Conservation (phyloP, 1,140 invertebrate genomes). For the Cydia amplana region DNA sequence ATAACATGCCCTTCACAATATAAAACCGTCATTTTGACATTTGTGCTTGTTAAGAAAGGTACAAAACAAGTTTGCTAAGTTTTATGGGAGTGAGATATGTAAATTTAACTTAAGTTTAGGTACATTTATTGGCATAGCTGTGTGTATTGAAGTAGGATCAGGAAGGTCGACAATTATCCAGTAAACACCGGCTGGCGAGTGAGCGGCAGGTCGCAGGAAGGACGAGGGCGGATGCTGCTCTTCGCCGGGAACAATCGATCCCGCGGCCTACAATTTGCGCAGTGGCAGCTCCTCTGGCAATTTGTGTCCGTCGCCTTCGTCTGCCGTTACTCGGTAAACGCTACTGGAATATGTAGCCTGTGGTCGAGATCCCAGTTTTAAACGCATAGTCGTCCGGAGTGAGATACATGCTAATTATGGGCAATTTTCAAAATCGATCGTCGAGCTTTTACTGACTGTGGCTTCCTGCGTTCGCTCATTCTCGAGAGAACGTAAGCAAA, state of each 20-base stretch:
- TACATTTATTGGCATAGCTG: neutral
- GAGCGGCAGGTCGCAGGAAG: constrained; percentile 36
- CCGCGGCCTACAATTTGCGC: constrained; percentile 69
- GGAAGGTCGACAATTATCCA: constrained; percentile 28
- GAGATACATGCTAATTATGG: constrained; percentile 77
- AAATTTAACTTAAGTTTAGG: neutral
- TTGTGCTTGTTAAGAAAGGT: too few relatives aligned
- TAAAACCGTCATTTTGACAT: too few relatives aligned
- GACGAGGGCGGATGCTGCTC: constrained; percentile 23
- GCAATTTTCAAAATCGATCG: constrained; percentile 78
- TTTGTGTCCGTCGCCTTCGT: constrained; percentile 73
- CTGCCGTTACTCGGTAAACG: constrained; percentile 74
- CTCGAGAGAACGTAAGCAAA: constrained; percentile 57
- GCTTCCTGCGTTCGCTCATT: constrained; percentile 66
- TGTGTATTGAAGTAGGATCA: constrained; percentile 5
- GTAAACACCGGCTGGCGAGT: constrained; percentile 34
- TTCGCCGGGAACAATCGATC: constrained; percentile 60
- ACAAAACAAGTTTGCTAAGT: neutral
- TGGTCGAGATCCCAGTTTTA: constrained; percentile 70
- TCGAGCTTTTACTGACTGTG: constrained; percentile 64
- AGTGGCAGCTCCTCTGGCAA: constrained; percentile 71
- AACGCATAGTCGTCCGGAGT: constrained; percentile 67
- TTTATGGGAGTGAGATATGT: neutral
- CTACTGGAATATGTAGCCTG: constrained; percentile 76
- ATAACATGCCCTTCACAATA: too few relatives aligned